These are phyloP conservation scores for Drosophila dives DNA, from an alignment of 2,888 invertebrate genomes.

Conservation along the genomic window DNA sequence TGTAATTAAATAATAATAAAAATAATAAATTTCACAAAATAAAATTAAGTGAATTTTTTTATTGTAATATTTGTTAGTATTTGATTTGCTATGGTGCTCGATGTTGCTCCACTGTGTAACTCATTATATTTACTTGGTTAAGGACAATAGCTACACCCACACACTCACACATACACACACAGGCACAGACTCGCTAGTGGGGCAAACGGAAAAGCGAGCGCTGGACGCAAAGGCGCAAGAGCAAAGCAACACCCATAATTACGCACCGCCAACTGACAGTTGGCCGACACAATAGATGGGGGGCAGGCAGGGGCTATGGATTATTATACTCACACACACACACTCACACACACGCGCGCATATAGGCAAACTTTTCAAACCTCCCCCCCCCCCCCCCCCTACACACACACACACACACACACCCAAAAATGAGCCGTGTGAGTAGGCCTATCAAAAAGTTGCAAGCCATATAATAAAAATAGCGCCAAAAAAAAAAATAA, in stretches of 20 bases:
- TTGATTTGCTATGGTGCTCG: background rate
- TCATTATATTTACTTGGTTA: conserved; percentile 77
- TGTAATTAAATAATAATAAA: background rate
- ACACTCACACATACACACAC: conserved; percentile 31
- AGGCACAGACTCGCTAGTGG: conserved; percentile 19
- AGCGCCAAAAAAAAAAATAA: conserved; percentile 49
- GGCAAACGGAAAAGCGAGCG: conserved; percentile 25
- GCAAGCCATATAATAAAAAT: conserved; percentile 72
- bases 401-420: conserved; percentile 46
- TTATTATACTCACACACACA: conserved; percentile 17
- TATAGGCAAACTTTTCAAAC: conserved; percentile 77
- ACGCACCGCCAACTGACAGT: conserved; percentile 51
- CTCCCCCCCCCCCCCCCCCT: conserved; percentile 20
- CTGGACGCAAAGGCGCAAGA: conserved; percentile 16
- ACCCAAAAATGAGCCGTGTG: conserved; percentile 58
- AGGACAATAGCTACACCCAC: conserved; percentile 46
- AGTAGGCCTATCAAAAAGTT: conserved; percentile 78
- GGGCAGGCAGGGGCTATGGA: background rate
- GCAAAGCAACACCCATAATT: conserved; percentile 53
- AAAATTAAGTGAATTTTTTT: background rate
- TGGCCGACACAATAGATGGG: background rate
- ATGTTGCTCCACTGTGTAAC: conserved; percentile 51
- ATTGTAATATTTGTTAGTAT: background rate
- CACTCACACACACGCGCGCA: conserved; percentile 44
- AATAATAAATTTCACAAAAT: background rate